Evolutionary conservation across 2,888 invertebrate genomes (phyloP), one percentile per base, ranked within the genome.

Genomic region (Oligia strigilis): DNA sequence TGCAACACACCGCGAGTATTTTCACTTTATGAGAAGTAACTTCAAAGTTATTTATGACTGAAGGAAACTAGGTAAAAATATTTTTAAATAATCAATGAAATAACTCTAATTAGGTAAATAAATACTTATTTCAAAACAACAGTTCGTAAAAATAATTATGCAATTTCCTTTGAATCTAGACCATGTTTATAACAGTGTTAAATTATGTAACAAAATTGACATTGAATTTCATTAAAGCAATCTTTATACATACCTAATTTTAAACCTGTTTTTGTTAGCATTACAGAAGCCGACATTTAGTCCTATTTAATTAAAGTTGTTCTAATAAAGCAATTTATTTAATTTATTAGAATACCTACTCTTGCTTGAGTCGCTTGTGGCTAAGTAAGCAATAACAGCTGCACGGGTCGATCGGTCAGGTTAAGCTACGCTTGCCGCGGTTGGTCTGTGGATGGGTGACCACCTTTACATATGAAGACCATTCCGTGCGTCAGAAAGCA

Each of bases 151-250:
- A 65, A 77, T 36, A n/a, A 72, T 55, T 29, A 58, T 74, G 85
- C 46, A 66, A 82, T n/a, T 80, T 49, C 46, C 40, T 74, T 23
- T 49, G 0, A 17, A 73, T 73, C 11, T 52, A 70, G 60, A 52
- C 55, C 72, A 29, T 36, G 52, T 79, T 62, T 64, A 52, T 9
- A 72, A 17, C 9, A 11, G 3, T 76, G 19, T 55, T 55, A 13
- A 4, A 14, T 76, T 52, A 78, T n/a, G 49, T 73, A 79, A 70
- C 19, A 23, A 65, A 60, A 40, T 6, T 85, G 70, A 73, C 80
- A 73, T 85, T 82, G 80, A 85, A 36, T 65, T 65, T 73, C 8
- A 23, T 36, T 72, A 14, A 0, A 78, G 0, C 19, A 40, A 65
- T 65, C 3, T 55, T 60, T 1, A 19, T 46, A 23, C n/a, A 46